Evolutionary conservation across 2,797 vertebrate species (phyloP), one percentile per base, ranked within the genome.

Genomic region (Tragopan temminckii): DNA sequence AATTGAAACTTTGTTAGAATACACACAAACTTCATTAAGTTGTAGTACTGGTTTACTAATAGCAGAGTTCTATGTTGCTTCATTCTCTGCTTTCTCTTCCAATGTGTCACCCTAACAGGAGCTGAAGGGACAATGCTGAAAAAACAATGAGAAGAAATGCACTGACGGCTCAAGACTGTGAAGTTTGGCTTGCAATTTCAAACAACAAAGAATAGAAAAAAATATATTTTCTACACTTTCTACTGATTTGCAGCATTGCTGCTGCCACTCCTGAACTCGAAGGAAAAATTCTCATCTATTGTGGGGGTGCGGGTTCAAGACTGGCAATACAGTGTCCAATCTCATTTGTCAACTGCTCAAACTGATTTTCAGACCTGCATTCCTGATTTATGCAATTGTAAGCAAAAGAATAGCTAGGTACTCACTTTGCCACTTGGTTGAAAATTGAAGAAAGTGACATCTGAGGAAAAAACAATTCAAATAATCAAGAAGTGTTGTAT

Each of bases 1-100:
- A 97, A 96, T 16, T 75, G 75, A 95, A 93, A 94, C 87, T 90
- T 93, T 24, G 82, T 80, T 92, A 84, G 95, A 96, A 92, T 81
- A 94, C 74, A 74, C 80, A 94, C 24, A 79, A 62, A 76, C 70
- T 96, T 95, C 86, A 92, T 96, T 89, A 96, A 95, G 33, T 59
- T 68, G 58, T 79, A 84, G 36, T 69, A 70, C 63, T 94, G 27
- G 69, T 96, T 95, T 94, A 95, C 84, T 94, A 88, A 82, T 45
- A 70, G 55, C 31, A 93, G 84, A 94, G 57, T 82, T 84, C n/a
- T 59, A 88, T 84, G 35, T 18, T 80, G 62, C 62, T 17, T 83
- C 5, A 4, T 63, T 94, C 67, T 90, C 79, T 93, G 38, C 77
- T 96, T n/a, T 79, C 78, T 78, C 74, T 86, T 87, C 24, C 62